These are phyloP conservation scores for Stictocephala bisonia DNA, from an alignment of 2,888 invertebrate genomes.

Conservation along the genomic window DNA sequence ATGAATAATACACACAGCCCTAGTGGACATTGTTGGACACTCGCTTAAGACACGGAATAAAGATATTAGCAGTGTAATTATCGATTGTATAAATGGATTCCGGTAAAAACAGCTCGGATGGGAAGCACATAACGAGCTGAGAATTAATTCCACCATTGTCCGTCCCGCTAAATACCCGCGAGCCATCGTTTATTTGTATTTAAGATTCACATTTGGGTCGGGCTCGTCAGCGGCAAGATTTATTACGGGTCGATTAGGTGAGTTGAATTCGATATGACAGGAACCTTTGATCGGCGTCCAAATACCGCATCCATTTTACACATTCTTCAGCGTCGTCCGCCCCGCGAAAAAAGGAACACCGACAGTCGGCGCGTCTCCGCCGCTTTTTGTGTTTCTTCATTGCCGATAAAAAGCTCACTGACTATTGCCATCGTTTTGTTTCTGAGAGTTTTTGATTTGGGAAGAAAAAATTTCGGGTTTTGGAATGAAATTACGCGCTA, in stretches of 20 bases:
- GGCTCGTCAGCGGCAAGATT: slow-evolving; percentile 37
- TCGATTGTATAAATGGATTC: slow-evolving; percentile 17
- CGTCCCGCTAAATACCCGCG: slow-evolving; percentile 31
- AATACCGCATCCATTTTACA: slow-evolving; percentile 50
- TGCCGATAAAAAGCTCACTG: slow-evolving; percentile 42
- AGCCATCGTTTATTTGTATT: slow-evolving; percentile 49
- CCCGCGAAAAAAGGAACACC: slow-evolving; percentile 32
- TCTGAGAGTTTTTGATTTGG: slow-evolving; percentile 39
- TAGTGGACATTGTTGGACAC: no score
- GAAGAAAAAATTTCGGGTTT: slow-evolving; percentile 36
- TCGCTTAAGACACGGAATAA: slow-evolving; percentile 32
- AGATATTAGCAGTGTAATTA: slow-evolving; percentile 29
- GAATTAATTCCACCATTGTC: background rate
- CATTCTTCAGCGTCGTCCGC: slow-evolving; percentile 48
- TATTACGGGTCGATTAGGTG: slow-evolving; percentile 43
- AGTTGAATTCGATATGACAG: slow-evolving; percentile 51
- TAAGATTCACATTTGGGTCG: slow-evolving; percentile 47
- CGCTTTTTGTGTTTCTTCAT: slow-evolving; percentile 43
- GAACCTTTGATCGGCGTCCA: slow-evolving; percentile 46
- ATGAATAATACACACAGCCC: no score
- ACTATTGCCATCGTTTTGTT: slow-evolving; percentile 41
- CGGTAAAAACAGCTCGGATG: background rate
- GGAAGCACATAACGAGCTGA: background rate
- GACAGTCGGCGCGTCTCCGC: slow-evolving; percentile 26
- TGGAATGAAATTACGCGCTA: slow-evolving; percentile 21